These are phyloP conservation scores for Hypomecis atomaria DNA, from an alignment of 2,888 invertebrate genomes.

Conservation along the genomic window DNA sequence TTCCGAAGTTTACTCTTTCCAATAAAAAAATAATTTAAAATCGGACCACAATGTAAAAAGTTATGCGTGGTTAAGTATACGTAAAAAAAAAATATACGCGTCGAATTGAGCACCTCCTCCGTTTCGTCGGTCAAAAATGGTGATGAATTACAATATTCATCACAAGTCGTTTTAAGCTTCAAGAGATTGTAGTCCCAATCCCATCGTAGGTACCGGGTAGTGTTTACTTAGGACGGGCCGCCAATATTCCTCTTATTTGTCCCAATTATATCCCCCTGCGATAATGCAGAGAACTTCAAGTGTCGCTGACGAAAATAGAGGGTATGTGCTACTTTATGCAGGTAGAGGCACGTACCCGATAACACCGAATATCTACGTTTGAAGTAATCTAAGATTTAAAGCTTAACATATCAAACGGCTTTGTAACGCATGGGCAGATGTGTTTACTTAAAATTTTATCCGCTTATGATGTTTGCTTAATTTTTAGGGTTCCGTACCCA, in stretches of 20 bases:
- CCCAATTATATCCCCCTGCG: constrained; percentile 62
- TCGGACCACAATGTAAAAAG: too few relatives aligned
- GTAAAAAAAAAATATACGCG: too few relatives aligned
- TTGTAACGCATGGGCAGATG: not conserved
- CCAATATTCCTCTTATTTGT: constrained; percentile 63
- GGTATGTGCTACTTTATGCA: constrained; percentile 53
- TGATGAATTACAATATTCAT: not conserved
- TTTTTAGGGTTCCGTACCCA: too few relatives aligned
- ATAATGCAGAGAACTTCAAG: constrained; percentile 48
- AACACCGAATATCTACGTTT: not conserved
- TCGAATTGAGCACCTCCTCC: too few relatives aligned
- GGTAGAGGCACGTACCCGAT: constrained; percentile 35
- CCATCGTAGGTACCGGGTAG: constrained; percentile 28
- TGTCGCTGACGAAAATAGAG: constrained; percentile 46
- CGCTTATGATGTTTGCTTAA: too few relatives aligned
- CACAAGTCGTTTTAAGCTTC: not conserved
- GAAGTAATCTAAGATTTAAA: not conserved
- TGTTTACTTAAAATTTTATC: not conserved
- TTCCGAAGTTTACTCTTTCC: too few relatives aligned
- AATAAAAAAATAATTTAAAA: too few relatives aligned
- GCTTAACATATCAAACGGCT: not conserved
- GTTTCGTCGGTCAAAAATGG: too few relatives aligned
- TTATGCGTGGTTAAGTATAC: too few relatives aligned
- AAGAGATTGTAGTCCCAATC: not conserved
- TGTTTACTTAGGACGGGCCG: constrained; percentile 66